Evolutionary conservation across 2,797 vertebrate genomes (phyloP).

Genomic region (Premnoplex brunnescens): DNA sequence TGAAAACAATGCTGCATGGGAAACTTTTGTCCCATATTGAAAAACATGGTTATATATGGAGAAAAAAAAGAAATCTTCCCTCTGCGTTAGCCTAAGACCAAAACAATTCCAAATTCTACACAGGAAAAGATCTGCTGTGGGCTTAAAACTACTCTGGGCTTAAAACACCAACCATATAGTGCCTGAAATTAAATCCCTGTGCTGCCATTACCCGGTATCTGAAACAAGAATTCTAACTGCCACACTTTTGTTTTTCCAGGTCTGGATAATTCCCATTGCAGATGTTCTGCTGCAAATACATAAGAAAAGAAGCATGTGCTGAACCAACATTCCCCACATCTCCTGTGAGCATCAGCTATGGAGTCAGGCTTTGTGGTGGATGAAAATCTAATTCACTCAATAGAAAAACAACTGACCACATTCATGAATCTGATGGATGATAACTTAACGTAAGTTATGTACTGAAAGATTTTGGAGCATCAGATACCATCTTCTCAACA

Average conservation of each 20-base stretch:
- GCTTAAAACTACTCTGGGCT: not conserved
- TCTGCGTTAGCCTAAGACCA: not conserved
- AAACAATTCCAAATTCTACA: not conserved
- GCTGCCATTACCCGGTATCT: not conserved
- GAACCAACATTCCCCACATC: accelerated
- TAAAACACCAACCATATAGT: not conserved
- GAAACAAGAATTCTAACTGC: not conserved
- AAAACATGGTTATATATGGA: not conserved
- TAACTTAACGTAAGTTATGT: not conserved
- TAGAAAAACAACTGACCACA: not conserved
- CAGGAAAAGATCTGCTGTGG: not conserved
- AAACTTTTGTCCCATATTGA: not conserved
- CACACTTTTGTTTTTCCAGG: not conserved
- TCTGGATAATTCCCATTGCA: not conserved
- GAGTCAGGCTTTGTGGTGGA: not conserved
- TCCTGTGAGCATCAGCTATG: accelerated
- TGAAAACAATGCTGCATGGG: not conserved
- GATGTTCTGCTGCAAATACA: not conserved
- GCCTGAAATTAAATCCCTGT: not conserved
- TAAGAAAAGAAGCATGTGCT: not conserved
- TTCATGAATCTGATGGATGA: not conserved
- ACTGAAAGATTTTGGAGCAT: not conserved
- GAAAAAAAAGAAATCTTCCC: accelerated
- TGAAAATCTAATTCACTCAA: not conserved
- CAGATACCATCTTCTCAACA: not conserved